A percentile compares a stretch with the other conserved stretches of the same genome.
phyloP scores from a whole-genome alignment of 2,797 vertebrate species.

The Vespertilio murinus region DNA sequence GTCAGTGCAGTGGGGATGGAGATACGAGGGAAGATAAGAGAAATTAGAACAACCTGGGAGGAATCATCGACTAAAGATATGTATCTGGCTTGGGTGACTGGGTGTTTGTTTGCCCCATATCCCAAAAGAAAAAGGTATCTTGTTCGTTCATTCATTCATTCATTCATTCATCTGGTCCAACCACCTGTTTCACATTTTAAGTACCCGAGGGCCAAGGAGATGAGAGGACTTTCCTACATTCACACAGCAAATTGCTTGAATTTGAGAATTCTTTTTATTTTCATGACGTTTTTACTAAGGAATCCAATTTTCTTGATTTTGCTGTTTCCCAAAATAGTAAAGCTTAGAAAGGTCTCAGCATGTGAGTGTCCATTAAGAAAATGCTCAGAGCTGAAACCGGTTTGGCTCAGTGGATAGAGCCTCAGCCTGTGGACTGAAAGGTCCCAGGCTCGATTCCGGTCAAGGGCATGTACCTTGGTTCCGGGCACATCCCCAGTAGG shows the following conservation, averaged over 20 bases:
- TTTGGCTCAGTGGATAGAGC: no score
- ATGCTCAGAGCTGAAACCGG: not conserved
- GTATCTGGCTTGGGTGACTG: not conserved
- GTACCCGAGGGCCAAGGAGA: not conserved
- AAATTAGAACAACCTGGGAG: not conserved
- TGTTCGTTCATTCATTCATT: not conserved
- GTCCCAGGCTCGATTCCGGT: no score
- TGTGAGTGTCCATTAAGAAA: not conserved
- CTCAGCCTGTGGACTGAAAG: no score
- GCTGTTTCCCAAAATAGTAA: not conserved
- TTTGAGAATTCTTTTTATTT: not conserved
- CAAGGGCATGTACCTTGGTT: no score
- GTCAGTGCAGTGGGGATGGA: not conserved
- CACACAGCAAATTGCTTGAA: not conserved
- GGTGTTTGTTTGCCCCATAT: not conserved
- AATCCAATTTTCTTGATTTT: slow-evolving; percentile 16
- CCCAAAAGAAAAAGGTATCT: not conserved
- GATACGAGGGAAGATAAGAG: not conserved
- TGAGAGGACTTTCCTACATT: not conserved
- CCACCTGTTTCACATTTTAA: not conserved
- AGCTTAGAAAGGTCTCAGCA: not conserved
- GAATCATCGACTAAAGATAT: not conserved
- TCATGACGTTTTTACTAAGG: not conserved
- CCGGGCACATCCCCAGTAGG: no score
- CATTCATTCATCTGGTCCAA: not conserved